Evolutionary conservation across 2,113 vertebrate genomes (phyloP).

Genomic region (Istiophorus platypterus): DNA sequence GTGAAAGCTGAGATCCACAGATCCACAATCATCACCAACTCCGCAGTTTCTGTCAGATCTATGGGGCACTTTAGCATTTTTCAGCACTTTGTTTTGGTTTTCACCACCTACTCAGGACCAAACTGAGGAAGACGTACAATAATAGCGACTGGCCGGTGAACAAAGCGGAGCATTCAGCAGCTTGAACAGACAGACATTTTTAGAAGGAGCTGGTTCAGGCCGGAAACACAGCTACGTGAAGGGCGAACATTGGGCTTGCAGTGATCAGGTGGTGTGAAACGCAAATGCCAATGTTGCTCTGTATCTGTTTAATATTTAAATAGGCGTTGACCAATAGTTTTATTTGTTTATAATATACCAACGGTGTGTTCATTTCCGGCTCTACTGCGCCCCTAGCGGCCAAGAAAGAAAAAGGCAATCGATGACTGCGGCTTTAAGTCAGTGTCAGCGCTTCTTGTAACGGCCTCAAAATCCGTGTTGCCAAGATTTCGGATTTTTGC

Average conservation of each 20-base stretch:
- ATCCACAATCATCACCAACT: no score
- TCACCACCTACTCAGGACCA: no score
- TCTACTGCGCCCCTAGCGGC: not conserved
- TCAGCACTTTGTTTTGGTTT: no score
- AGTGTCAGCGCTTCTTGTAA: not conserved
- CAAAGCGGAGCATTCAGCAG: not conserved
- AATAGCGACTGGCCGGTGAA: not conserved
- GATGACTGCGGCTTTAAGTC: not conserved
- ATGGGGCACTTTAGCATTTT: no score
- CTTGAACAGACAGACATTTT: not conserved
- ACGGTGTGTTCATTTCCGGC: not conserved
- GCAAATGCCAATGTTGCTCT: not conserved
- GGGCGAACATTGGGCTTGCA: not conserved
- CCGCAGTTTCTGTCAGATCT: no score
- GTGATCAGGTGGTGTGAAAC: not conserved
- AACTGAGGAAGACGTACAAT: not conserved
- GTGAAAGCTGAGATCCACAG: no score
- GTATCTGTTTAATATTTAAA: not conserved
- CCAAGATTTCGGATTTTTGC: not conserved
- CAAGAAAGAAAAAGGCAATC: conserved; percentile 2
- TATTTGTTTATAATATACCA: not conserved
- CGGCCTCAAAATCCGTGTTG: not conserved
- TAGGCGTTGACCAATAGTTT: not conserved
- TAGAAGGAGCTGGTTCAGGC: no score
- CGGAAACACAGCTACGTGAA: not conserved